Evolutionary conservation across 2,113 vertebrate species (phyloP).

Genomic region (Chlamydotis undulata): DNA sequence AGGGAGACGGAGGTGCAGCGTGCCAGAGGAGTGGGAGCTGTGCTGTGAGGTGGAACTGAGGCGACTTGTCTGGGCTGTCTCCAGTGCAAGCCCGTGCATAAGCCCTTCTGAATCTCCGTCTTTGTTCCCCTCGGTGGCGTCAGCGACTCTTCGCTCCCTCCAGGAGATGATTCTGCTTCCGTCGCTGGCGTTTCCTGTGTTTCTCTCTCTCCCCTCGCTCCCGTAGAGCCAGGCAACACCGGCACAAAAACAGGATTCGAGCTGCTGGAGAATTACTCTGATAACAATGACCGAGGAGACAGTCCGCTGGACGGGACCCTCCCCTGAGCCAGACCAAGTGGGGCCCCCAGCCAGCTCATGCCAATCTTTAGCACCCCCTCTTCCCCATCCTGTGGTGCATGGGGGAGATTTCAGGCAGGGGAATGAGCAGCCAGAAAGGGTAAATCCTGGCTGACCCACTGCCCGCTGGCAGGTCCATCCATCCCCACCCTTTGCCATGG

Average conservation of each 20-base stretch:
- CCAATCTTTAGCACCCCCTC: neutral
- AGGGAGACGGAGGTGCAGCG: rapidly evolving
- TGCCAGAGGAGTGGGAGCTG: neutral
- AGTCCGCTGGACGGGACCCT: neutral
- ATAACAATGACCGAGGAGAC: constrained; percentile 62
- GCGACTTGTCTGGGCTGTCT: neutral
- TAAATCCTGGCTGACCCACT: neutral
- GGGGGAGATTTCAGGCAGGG: neutral
- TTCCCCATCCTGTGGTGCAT: neutral
- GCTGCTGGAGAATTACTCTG: constrained; percentile 47
- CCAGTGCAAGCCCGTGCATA: neutral
- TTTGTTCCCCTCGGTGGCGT: constrained; percentile 55
- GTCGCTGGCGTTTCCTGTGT: constrained; percentile 62
- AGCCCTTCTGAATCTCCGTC: constrained; percentile 27
- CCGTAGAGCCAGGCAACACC: constrained; percentile 34
- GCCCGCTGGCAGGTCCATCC: neutral
- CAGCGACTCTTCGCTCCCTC: constrained; percentile 48
- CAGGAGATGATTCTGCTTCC: constrained; percentile 69
- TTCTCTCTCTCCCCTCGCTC: constrained; percentile 42
- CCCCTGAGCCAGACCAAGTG: neutral
- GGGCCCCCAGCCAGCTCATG: neutral
- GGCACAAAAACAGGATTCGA: constrained; percentile 70
- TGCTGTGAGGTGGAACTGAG: neutral
- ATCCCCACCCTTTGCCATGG: neutral
- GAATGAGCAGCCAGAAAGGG: neutral